These are phyloP conservation scores for Cephus pulcher DNA, from an alignment of 2,888 invertebrate genomes.

Conservation along the genomic window DNA sequence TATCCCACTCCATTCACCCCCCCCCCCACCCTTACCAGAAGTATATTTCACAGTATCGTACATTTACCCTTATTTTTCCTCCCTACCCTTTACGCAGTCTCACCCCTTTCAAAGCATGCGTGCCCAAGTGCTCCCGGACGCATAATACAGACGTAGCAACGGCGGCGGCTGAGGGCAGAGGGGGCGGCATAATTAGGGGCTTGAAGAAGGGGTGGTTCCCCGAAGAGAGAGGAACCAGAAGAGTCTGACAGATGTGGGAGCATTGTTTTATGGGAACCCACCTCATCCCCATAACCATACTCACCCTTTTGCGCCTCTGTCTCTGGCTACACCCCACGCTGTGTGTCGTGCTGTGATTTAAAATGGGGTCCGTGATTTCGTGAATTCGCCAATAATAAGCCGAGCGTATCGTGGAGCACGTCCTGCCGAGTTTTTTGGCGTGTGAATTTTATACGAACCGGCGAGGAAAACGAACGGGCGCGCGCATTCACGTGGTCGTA, in stretches of 20 bases:
- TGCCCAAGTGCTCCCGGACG: conserved; percentile 65
- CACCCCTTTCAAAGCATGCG: conserved; percentile 57
- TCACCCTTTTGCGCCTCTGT: conserved; percentile 40
- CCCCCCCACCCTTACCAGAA: too few species aligned
- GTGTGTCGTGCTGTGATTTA: conserved; percentile 62
- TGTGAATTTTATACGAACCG: too few species aligned
- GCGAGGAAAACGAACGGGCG: too few species aligned
- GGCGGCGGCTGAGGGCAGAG: conserved; percentile 43
- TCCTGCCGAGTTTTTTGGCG: too few species aligned
- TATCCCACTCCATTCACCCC: too few species aligned
- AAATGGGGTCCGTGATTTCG: conserved; percentile 60
- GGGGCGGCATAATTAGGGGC: conserved; percentile 65
- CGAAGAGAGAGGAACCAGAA: conserved; percentile 57
- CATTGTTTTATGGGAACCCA: conserved; percentile 65
- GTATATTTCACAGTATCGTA: too few species aligned
- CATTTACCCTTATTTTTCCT: conserved; percentile 55
- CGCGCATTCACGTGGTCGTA: too few species aligned
- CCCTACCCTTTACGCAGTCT: conserved; percentile 2
- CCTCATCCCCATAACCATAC: conserved; percentile 28
- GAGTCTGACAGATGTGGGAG: conserved; percentile 67
- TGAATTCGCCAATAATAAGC: conserved; percentile 46
- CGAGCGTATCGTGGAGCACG: conserved; percentile 29
- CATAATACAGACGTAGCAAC: conserved; percentile 59
- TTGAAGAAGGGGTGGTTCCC: conserved; percentile 56
- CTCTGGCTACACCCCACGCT: conserved; percentile 50